Conservation (phyloP, 2,888 invertebrate genomes). For the Athalia cordata region DNA sequence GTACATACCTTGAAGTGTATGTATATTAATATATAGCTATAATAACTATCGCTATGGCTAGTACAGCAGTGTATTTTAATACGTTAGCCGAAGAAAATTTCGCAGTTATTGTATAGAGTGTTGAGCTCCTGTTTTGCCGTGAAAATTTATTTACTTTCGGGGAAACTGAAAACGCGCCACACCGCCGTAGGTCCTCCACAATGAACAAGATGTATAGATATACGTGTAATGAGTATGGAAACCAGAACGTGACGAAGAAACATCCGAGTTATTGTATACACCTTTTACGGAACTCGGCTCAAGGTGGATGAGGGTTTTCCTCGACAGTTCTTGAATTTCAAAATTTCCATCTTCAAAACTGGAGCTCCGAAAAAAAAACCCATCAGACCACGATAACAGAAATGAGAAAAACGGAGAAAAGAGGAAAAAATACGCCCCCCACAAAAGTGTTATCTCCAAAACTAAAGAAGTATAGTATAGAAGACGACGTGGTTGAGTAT, state of each 20-base stretch:
- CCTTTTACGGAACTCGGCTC: neutral
- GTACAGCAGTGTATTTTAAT: neutral
- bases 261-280: constrained; percentile 2
- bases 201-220: neutral
- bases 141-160: constrained; percentile 17
- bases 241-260: neutral
- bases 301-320: neutral
- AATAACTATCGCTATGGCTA: too few species aligned
- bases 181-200: neutral
- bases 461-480: constrained; percentile 12
- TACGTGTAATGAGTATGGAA: too few species aligned
- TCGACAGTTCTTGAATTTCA: constrained; percentile 23
- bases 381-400: neutral
- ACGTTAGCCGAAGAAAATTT: constrained; percentile 19
- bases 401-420: neutral
- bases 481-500: neutral
- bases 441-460: constrained; percentile 33
- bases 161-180: neutral
- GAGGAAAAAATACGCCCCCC: neutral
- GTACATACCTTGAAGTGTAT: too few species aligned
- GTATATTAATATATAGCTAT: too few species aligned
- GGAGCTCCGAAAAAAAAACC: neutral
- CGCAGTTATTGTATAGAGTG: neutral
- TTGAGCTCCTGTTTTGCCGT: constrained; percentile 6
- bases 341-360: constrained; percentile 26